phyloP scores from a whole-genome alignment of 2,113 vertebrate genomes.

The Lophura nycthemera region DNA sequence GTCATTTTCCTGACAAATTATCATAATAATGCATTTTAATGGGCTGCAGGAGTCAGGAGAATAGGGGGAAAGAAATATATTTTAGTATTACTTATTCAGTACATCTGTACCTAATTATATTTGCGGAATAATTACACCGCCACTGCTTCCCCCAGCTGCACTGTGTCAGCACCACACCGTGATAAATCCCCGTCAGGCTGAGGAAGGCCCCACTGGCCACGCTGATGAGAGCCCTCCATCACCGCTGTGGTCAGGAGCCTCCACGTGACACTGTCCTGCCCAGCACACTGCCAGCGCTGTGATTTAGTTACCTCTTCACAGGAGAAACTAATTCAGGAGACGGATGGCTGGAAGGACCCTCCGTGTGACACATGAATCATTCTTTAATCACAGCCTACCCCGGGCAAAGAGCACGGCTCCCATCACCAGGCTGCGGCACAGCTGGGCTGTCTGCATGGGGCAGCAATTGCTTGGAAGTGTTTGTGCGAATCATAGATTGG shows the following conservation, averaged over 20 bases:
- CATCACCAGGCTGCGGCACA: not conserved
- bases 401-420: conserved; percentile 13
- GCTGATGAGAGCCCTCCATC: conserved; percentile 74
- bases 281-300: conserved; percentile 75
- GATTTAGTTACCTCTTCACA: conserved; percentile 81
- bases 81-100: conserved; percentile 71
- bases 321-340: conserved; percentile 81
- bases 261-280: conserved; percentile 75
- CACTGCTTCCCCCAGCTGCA: conserved; percentile 10
- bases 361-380: conserved; percentile 82
- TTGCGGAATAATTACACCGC: conserved; percentile 71
- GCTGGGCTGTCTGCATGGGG: not conserved
- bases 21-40: conserved; percentile 72
- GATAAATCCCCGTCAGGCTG: conserved; percentile 69
- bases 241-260: conserved; percentile 63
- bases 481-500: too few relatives aligned
- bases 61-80: conserved; percentile 71
- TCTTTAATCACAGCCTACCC: conserved; percentile 84
- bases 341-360: conserved; percentile 80
- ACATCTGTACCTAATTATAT: conserved; percentile 75
- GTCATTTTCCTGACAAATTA: conserved; percentile 74
- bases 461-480: too few relatives aligned
- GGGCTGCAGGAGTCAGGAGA: conserved; percentile 51
- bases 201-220: conserved; percentile 51
- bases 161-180: conserved; percentile 55